Evolutionary conservation across 2,888 invertebrate species (phyloP), one percentile per base, ranked within the genome.

Genomic region (Orchesella flavescens): DNA sequence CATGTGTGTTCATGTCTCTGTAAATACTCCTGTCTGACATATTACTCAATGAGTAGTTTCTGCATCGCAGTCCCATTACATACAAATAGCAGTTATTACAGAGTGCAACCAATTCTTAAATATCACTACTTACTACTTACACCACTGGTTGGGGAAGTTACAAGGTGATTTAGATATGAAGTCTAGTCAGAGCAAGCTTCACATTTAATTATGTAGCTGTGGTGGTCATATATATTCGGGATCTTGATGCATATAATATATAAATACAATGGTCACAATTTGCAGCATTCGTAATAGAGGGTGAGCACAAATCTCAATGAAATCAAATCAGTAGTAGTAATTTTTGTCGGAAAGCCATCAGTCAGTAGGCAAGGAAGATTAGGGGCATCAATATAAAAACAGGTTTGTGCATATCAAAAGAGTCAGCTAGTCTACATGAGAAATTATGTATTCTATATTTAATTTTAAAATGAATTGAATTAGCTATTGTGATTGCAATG

Each of bases 81-180:
- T 34, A 7, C 34, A 75, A 66, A 68, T 66, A 34, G 13, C 15
- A 19, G 46, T 76, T 53, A 63, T 69, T 61, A 71, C 44, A 7
- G 65, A 34, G 46, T 19, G 43, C 19, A 65, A 79, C 21, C n/a
- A 43, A 68, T 44, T 59, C 44, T 68, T 57, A n/a, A 68, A 44
- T 13, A 57, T 5, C 43, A 57, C 34, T 17, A 72, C 55, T 71
- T 71, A 7, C 4, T 24, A 12, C n/a, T 23, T 17, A 15, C 69
- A 53, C 15, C 34, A 34, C 34, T 34, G 34, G 34, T 49, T 72
- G 9, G 43, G 19, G 19, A 53, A 17, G 49, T 24, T 21, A 53
- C 69, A 53, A 19, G 61, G 61, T 61, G 68, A 81, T 81, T 81
- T 81, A 81, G 81, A 81, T 80, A 80, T 23, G 68, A 68, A 53